Conservation (phyloP, 2,113 vertebrate species). For the Eleginops maclovinus region DNA sequence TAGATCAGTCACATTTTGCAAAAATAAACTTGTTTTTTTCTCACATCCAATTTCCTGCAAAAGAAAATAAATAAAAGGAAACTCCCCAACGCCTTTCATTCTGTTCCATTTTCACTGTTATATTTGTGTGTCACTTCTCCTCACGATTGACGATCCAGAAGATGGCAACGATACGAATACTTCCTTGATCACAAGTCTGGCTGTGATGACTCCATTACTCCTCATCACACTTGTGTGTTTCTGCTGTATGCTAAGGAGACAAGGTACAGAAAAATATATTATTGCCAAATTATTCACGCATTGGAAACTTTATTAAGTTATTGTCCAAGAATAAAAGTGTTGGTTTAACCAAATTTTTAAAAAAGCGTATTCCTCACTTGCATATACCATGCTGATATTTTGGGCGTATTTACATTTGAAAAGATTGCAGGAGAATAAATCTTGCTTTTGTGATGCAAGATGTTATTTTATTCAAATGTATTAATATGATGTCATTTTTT, state of each 20-base stretch:
- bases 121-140: not conserved
- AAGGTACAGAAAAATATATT: slow-evolving; percentile 35
- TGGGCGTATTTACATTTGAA: not conserved
- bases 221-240: not conserved
- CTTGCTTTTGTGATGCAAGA: not conserved
- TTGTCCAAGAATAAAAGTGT: not conserved
- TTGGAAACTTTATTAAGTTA: not conserved
- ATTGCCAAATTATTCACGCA: not conserved
- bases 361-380: not conserved
- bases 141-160: too few relatives aligned
- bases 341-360: not conserved
- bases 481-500: not conserved
- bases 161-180: too few relatives aligned
- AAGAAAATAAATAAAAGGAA: not conserved
- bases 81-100: not conserved
- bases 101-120: not conserved
- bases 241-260: slow-evolving; percentile 29
- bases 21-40: not conserved
- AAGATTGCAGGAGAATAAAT: not conserved
- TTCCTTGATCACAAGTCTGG: too few relatives aligned
- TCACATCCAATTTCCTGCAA: not conserved
- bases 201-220: slow-evolving; percentile 9
- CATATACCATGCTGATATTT: not conserved
- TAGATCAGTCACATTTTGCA: not conserved
- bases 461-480: too few relatives aligned